These are phyloP conservation scores for Diadegma fenestrale DNA, from an alignment of 2,888 invertebrate genomes.

Conservation along the genomic window DNA sequence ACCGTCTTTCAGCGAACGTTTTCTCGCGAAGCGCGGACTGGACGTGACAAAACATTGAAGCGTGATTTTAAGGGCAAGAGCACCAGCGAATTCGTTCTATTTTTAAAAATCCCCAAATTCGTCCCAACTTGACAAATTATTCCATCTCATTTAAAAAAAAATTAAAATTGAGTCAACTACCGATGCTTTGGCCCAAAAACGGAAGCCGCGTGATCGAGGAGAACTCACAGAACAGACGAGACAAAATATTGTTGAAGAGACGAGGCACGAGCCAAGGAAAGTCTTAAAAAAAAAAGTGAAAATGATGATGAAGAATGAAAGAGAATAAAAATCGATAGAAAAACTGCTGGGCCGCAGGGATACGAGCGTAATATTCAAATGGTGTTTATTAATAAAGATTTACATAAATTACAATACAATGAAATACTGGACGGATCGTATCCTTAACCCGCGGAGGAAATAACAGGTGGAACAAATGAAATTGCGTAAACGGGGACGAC, in stretches of 20 bases:
- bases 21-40: conserved; percentile 9
- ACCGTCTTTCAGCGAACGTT: conserved; percentile 29
- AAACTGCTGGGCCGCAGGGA: conserved; percentile 25
- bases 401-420: conserved; percentile 82
- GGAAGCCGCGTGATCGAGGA: conserved; percentile 8
- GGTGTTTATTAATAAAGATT: conserved; percentile 81
- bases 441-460: conserved; percentile 55
- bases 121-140: neutral
- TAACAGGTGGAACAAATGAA: conserved; percentile 54
- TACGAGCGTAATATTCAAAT: conserved; percentile 68
- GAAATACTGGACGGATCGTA: conserved; percentile 78
- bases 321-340: conserved; percentile 34
- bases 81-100: neutral
- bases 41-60: conserved; percentile 54
- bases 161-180: neutral
- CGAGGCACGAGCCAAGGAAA: conserved; percentile 32
- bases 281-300: conserved; percentile 24
- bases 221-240: neutral
- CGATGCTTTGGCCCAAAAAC: conserved; percentile 33
- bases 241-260: conserved; percentile 7
- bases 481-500: conserved; percentile 62
- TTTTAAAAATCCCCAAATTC: neutral
- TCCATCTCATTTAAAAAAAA: neutral
- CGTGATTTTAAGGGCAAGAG: conserved; percentile 26
- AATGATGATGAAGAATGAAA: conserved; percentile 29